A percentile compares a stretch with the other conserved stretches of the same genome.
phyloP scores from a whole-genome alignment of 2,888 invertebrate genomes.

The Deilephila porcellus region DNA sequence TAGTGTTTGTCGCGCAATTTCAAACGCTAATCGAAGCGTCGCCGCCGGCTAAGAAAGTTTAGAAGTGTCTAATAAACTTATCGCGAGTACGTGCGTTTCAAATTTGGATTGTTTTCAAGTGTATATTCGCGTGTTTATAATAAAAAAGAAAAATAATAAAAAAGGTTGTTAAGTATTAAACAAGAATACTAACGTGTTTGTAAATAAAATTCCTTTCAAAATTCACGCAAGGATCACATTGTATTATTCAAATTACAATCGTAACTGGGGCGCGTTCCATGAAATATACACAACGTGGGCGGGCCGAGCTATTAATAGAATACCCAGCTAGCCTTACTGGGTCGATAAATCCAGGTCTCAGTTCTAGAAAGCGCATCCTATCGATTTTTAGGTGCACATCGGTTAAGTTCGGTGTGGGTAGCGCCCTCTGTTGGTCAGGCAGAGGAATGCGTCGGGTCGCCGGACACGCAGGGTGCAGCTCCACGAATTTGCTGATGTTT shows the following conservation, averaged over 20 bases:
- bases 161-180: too few relatives aligned
- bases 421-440: conserved; percentile 6
- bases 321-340: not conserved
- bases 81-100: too few relatives aligned
- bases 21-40: not conserved
- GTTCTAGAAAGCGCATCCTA: not conserved
- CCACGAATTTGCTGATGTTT: not conserved
- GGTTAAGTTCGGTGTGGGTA: not conserved
- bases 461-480: not conserved
- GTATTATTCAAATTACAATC: too few relatives aligned
- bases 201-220: too few relatives aligned
- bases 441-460: too few relatives aligned
- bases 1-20: not conserved
- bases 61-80: not conserved
- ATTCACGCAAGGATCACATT: too few relatives aligned
- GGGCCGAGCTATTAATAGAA: not conserved
- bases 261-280: too few relatives aligned
- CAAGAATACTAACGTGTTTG: too few relatives aligned
- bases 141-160: too few relatives aligned
- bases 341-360: conserved; percentile 5
- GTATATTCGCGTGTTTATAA: too few relatives aligned
- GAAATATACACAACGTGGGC: not conserved
- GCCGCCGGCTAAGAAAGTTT: not conserved
- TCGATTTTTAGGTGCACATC: conserved; percentile 4
- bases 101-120: too few relatives aligned